Base-by-base conservation (phyloP, 1,140 invertebrate species). In the Penaeus japonicus region DNA sequence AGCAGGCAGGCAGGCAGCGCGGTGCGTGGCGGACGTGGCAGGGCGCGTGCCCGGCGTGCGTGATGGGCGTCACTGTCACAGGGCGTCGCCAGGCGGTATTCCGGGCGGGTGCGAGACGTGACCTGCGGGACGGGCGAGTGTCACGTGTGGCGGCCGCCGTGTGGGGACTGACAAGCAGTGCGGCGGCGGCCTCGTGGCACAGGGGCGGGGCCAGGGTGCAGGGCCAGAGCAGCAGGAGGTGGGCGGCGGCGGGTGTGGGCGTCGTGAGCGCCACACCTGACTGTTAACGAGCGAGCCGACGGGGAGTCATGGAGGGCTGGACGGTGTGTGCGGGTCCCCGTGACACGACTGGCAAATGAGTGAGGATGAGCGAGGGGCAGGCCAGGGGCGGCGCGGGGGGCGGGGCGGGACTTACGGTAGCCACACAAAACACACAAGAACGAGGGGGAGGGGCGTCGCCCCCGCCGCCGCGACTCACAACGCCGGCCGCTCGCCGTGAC, bases 321-420 rank as follows among this genome's bases (percentile, higher is more conserved):
- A 82, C 78, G 79, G 78, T 81, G 85, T 57, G 85, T 55, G 86
- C 30, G 55, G 87, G 22, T 18, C 73, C 70, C 87, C 87, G 87
- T 89, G 87, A 89, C 87, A 84, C 87, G 80, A 89, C 87, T 89
- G 87, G 87, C 65, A 83, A 89, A 89, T 89, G 82, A 89, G 87
- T 84, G 87, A 84, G 87, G 87, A 83, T 47, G 85, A 79, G 70
- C 80, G 70, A 84, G 81, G 80, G 81, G 87, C 65, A 83, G 70
- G 87, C 54, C 30, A n/a, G 84, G 84, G n/a, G n/a, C n/a, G n/a
- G n/a, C n/a, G n/a, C 77, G 65, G 79, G 62, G 30, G 73, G n/a
- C 57, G 85, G 85, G 79, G 85, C 77, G 79, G 77, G 87, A 77
- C 79, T 32, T 62, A 32, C 39, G 22, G 57, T 30, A 55, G 79